Evolutionary conservation across 1,140 invertebrate genomes (phyloP).

Genomic region (Stratiolaelaps scimitus): DNA sequence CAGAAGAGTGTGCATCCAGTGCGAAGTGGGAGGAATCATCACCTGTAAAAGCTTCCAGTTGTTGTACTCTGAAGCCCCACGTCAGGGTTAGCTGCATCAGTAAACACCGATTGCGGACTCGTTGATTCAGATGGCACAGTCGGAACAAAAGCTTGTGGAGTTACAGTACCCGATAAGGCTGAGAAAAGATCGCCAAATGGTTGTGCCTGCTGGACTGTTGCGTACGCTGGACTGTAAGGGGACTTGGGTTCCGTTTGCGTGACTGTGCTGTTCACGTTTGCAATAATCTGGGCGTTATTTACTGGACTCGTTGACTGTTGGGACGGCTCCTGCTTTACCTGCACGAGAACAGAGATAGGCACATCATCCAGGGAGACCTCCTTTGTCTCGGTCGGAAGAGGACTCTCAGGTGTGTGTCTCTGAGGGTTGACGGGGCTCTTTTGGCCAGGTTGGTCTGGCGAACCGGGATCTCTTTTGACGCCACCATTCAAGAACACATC

Average conservation of each 20-base stretch:
- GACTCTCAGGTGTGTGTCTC: background rate
- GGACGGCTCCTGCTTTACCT: conserved; percentile 14
- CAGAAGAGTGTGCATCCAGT: no score
- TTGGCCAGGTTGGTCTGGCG: background rate
- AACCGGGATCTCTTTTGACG: conserved; percentile 20
- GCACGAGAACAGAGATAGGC: conserved; percentile 3
- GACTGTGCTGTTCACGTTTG: no score
- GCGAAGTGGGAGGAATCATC: background rate
- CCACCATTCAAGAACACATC: conserved; percentile 10
- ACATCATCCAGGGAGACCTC: conserved; percentile 18
- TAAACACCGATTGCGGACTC: conserved; percentile 14
- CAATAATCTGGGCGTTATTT: background rate
- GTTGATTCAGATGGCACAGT: background rate
- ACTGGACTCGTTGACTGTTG: background rate
- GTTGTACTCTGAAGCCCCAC: background rate
- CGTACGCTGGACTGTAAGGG: conserved; percentile 17
- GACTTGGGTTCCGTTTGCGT: conserved; percentile 24
- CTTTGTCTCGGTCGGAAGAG: conserved; percentile 2
- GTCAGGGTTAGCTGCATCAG: background rate
- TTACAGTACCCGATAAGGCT: background rate
- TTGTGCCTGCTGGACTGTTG: conserved; percentile 16
- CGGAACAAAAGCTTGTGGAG: conserved; percentile 2
- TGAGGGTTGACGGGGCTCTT: background rate
- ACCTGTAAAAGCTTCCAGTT: conserved; percentile 24
- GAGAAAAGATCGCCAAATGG: conserved; percentile 15